Base-by-base conservation (phyloP, 1,140 invertebrate genomes). In the Drosophila pandora region DNA sequence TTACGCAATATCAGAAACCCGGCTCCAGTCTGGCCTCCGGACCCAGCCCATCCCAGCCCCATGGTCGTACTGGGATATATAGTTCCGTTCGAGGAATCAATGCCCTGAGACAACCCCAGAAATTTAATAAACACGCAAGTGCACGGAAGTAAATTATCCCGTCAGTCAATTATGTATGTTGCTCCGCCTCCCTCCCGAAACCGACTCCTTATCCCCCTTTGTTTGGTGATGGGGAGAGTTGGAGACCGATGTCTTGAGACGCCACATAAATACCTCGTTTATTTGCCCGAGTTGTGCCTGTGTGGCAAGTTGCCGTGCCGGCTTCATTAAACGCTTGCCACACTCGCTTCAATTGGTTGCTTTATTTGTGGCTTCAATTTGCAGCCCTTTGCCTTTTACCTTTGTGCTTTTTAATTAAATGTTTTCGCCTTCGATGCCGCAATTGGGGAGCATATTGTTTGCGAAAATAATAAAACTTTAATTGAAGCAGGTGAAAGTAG, bases 51-150 rank as follows among this genome's bases (percentile, higher is more conserved):
- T 17, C 60, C 23, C 39, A 45, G 22, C 21, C 17, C 21, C 21
- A 47, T 21, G 13, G n/a, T 57, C 57, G 45, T 34, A 43, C 28
- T 22, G 32, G 13, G 25, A 17, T 17, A 17, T 17, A 17, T 0
- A 17, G 17, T 12, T 47, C 13, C 58, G 25, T 39, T 61, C 47
- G 17, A 52, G 41, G 83, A 87, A 87, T 88, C 83, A 88, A 87
- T 88, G 82, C 71, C 54, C 65, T 50, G 47, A 79, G 79, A 89
- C 83, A 88, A 68, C 64, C 84, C 79, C 63, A 77, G 76, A 79
- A 88, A 88, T 88, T 88, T 88, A 88, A 88, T 88, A 88, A 88
- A 88, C 83, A 88, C 83, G 83, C 83, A 88, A 88, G 79, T 88
- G 84, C 76, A 88, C 72, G 83, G 83, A 88, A 88, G 83, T 88